These are phyloP conservation scores for Leptoclinus maculatus DNA, from an alignment of 2,797 vertebrate species.

Conservation along the genomic window DNA sequence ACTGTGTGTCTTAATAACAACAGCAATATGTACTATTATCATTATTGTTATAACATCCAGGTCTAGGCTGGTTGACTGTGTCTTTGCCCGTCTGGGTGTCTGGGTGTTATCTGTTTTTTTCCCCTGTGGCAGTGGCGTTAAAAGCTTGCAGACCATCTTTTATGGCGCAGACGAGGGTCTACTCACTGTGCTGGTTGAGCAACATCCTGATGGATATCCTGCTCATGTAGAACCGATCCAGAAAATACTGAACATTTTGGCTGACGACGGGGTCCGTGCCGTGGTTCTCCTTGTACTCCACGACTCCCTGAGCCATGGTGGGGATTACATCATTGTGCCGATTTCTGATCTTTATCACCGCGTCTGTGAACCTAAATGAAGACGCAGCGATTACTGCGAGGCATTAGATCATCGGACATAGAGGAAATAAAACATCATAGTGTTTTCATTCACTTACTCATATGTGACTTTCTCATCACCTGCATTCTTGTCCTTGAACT, in stretches of 20 bases:
- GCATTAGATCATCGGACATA: accelerated
- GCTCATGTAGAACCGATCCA: conserved; percentile 99
- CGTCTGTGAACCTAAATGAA: conserved; percentile 91
- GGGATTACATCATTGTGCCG: conserved; percentile 98
- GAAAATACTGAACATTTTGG: conserved; percentile 98
- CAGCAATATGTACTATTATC: background rate
- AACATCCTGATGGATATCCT: conserved; percentile 99
- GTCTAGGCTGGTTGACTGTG: background rate
- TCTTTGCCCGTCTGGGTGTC: background rate
- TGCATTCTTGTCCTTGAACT: conserved; percentile 93
- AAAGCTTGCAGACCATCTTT: background rate
- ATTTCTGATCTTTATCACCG: conserved; percentile 94
- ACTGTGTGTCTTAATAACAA: background rate
- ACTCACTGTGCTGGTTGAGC: conserved; percentile 98
- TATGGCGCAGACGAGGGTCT: background rate
- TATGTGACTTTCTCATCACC: conserved; percentile 87
- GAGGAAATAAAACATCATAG: background rate
- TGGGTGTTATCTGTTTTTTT: background rate
- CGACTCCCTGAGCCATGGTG: conserved; percentile 98
- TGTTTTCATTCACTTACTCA: conserved; percentile 83
- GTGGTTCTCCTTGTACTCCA: conserved; percentile 95
- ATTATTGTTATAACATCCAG: background rate
- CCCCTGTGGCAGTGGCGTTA: background rate
- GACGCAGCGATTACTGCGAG: background rate
- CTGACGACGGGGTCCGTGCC: conserved; percentile 95